Evolutionary conservation across 2,888 invertebrate genomes (phyloP).

Genomic region (Amiota minor): DNA sequence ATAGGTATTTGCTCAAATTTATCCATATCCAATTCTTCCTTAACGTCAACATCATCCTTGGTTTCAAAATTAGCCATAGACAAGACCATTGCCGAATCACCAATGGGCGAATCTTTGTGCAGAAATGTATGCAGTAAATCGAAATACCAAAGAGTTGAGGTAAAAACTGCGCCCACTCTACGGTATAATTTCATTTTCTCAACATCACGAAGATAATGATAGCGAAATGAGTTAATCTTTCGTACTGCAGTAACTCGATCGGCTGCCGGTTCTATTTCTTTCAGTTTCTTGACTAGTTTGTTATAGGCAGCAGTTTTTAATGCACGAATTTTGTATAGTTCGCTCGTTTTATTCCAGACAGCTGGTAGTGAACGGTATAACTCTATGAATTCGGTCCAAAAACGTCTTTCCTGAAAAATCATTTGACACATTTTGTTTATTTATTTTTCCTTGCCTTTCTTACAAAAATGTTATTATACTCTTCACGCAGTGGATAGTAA

Average conservation of each 20-base stretch:
- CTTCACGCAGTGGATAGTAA: too few species aligned
- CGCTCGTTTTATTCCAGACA: constrained; percentile 49
- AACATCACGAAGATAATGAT: constrained; percentile 49
- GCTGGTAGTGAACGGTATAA: constrained; percentile 53
- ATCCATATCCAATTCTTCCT: neutral
- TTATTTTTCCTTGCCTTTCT: neutral
- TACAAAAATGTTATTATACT: too few species aligned
- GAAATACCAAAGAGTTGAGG: constrained; percentile 50
- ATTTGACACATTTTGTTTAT: neutral
- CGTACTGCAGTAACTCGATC: constrained; percentile 44
- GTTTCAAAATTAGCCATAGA: neutral
- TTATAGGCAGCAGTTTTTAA: constrained; percentile 46
- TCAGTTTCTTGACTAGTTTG: constrained; percentile 45
- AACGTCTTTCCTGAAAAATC: constrained; percentile 4
- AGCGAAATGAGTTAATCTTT: constrained; percentile 53
- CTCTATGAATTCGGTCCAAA: constrained; percentile 52
- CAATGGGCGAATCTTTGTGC: neutral
- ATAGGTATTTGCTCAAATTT: too few species aligned
- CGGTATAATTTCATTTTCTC: constrained; percentile 35
- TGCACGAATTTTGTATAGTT: constrained; percentile 45
- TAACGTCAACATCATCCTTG: neutral
- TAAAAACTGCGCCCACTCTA: constrained; percentile 18
- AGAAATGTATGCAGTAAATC: constrained; percentile 34
- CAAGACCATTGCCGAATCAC: neutral
- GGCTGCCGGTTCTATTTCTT: constrained; percentile 50